A percentile compares a stretch with the other conserved stretches of the same genome.
phyloP scores from a whole-genome alignment of 2,113 vertebrate genomes.

The Oophaga pumilio region DNA sequence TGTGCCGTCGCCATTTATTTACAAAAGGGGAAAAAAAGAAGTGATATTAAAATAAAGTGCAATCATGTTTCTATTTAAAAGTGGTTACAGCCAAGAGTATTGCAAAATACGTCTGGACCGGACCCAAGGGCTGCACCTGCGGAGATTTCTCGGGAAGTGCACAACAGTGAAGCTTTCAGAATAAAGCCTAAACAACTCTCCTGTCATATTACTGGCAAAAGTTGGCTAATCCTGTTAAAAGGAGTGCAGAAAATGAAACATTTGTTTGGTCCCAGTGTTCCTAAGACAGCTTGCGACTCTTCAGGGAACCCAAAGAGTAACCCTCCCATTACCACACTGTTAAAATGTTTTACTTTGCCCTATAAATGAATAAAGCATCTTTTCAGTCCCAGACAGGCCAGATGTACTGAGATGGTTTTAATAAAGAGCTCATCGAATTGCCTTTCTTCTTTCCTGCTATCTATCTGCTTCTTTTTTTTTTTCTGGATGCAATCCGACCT shows the following conservation, averaged over 20 bases:
- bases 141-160: constrained; percentile 66
- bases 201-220: constrained; percentile 73
- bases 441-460: constrained; percentile 43
- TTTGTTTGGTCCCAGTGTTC: constrained; percentile 68
- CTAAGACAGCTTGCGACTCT: constrained; percentile 68
- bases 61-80: constrained; percentile 70
- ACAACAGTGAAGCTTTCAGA: constrained; percentile 59
- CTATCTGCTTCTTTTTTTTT: constrained; percentile 39
- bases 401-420: constrained; percentile 60
- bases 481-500: constrained; percentile 57
- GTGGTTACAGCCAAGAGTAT: constrained; percentile 67
- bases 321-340: constrained; percentile 63
- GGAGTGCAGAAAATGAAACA: constrained; percentile 46
- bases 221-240: constrained; percentile 68
- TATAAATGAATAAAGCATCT: constrained; percentile 59
- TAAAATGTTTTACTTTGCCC: constrained; percentile 63
- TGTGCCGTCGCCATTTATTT: constrained; percentile 59
- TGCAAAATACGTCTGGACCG: constrained; percentile 73
- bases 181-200: constrained; percentile 72
- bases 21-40: constrained; percentile 57
- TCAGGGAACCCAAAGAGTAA: constrained; percentile 69
- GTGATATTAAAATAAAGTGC: constrained; percentile 66
- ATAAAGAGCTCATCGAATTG: constrained; percentile 52
- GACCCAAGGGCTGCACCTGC: constrained; percentile 74
- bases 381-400: constrained; percentile 58